These are phyloP conservation scores for Latrodectus elegans DNA, from an alignment of 2,888 invertebrate species.

Conservation along the genomic window DNA sequence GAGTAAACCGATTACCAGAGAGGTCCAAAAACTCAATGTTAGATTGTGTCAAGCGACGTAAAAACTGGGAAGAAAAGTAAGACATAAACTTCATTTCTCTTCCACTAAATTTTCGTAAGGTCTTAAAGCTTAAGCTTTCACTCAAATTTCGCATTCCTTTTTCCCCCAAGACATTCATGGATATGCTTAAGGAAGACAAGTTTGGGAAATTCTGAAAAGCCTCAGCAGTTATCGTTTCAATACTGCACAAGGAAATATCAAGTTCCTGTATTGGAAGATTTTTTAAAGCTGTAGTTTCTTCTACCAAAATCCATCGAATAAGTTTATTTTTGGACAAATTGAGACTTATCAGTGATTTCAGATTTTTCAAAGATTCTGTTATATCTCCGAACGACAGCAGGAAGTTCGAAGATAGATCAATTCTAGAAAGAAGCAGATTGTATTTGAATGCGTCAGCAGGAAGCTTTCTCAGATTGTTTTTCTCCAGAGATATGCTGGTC, in stretches of 20 bases:
- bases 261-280: not conserved
- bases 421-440: not conserved
- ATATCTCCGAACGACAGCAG: not conserved
- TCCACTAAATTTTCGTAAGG: not conserved
- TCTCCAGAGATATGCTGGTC: not conserved
- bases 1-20: conserved; percentile 13
- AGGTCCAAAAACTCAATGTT: conserved; percentile 6
- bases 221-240: not conserved
- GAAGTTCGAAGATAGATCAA: not conserved
- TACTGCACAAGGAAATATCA: not conserved
- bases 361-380: not conserved
- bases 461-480: not conserved
- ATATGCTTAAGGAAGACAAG: conserved; percentile 7
- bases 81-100: not conserved
- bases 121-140: not conserved
- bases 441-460: not conserved
- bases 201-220: conserved; percentile 7
- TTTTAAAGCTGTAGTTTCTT: conserved; percentile 4
- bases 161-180: not conserved
- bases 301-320: not conserved
- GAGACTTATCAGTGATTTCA: not conserved
- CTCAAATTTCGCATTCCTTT: conserved; percentile 10
- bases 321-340: not conserved
- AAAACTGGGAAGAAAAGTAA: conserved; percentile 13
- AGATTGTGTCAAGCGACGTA: not conserved